Base-by-base conservation (phyloP, 2,888 invertebrate species). In the Ernsta delagoae region DNA sequence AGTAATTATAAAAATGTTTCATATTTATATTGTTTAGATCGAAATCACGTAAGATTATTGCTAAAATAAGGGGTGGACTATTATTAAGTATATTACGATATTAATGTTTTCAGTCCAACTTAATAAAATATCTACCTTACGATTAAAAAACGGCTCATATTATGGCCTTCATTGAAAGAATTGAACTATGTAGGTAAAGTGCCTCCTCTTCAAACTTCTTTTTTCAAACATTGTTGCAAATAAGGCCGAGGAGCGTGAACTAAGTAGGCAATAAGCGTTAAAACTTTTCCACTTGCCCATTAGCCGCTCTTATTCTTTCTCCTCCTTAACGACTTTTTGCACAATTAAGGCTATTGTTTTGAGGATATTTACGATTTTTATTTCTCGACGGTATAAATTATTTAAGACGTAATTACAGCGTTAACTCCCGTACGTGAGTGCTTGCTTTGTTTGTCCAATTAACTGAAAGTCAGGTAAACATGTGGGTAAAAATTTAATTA, bases 261-360 rank as follows among this genome's bases (percentile, higher is more conserved):
- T 66, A 66, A 66, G 66, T 59, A 67, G 60, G 66, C 66, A 67
- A 67, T 67, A 45, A 67, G 60, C 66, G 66, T 66, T 66, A 66
- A 66, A 66, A 66, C 66, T 66, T 66, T 60, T 60, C 66, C 54
- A 66, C 60, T 66, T 43, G 31, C 66, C 50, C 66, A 66, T 66
- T 66, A 66, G 66, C 53, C 43, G 59, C 34, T 60, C 59, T 50
- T 16, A 50, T 50, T 50, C 65, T 60, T 66, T 66, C 66, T 66
- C 54, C 66, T 66, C 54, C 60, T 60, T 66, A 66, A 66, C 60
- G 66, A 66, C 66, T 66, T 66, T 66, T 66, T 66, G 66, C 60
- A 66, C 66, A 66, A 66, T 66, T 66, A 66, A 66, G 66, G 66
- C 66, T 60, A 66, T 66, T 66, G 66, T 66, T 66, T 60, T 54